Evolutionary conservation across 2,113 vertebrate genomes (phyloP).

Genomic region (Festucalex cinctus): DNA sequence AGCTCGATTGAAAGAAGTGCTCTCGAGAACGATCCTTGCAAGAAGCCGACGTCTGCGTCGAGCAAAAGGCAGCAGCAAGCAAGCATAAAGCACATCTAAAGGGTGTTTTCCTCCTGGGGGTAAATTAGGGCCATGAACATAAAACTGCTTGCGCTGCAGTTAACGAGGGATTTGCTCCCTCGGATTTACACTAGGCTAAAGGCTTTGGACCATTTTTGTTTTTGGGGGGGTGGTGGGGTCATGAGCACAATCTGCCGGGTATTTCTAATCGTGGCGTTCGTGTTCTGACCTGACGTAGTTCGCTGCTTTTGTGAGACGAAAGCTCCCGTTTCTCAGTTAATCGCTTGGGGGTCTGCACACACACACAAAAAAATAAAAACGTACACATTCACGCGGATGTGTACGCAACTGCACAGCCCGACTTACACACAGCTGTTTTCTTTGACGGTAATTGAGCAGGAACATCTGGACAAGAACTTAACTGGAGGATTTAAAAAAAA

Average conservation of each 20-base stretch:
- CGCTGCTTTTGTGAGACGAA: slow-evolving; percentile 1
- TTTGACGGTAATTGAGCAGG: slow-evolving; percentile 23
- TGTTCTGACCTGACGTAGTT: slow-evolving; percentile 18
- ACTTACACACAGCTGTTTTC: slow-evolving; percentile 20
- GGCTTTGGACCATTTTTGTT: slow-evolving; percentile 6
- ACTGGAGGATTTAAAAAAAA: not conserved
- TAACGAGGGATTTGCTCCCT: slow-evolving; percentile 10
- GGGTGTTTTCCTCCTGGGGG: slow-evolving; percentile 6
- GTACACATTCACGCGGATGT: slow-evolving; percentile 7
- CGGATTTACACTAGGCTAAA: slow-evolving; percentile 5
- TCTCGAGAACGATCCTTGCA: slow-evolving; percentile 5
- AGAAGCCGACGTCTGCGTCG: not conserved
- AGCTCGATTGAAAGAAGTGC: slow-evolving; percentile 13
- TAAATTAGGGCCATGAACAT: slow-evolving; percentile 17
- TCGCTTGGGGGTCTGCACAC: not conserved
- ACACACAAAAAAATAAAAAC: too few relatives aligned
- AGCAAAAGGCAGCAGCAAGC: not conserved
- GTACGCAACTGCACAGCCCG: not conserved
- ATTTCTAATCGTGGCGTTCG: slow-evolving; percentile 11
- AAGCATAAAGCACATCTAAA: slow-evolving; percentile 1
- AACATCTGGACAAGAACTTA: slow-evolving; percentile 21
- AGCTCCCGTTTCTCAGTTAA: slow-evolving; percentile 14
- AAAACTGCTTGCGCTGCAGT: slow-evolving; percentile 15
- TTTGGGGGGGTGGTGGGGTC: not conserved
- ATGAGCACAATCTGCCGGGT: slow-evolving; percentile 5